Base-by-base conservation (phyloP, 53 echinoderm and acorn worm genomes). In the Paracentrotus lividus region DNA sequence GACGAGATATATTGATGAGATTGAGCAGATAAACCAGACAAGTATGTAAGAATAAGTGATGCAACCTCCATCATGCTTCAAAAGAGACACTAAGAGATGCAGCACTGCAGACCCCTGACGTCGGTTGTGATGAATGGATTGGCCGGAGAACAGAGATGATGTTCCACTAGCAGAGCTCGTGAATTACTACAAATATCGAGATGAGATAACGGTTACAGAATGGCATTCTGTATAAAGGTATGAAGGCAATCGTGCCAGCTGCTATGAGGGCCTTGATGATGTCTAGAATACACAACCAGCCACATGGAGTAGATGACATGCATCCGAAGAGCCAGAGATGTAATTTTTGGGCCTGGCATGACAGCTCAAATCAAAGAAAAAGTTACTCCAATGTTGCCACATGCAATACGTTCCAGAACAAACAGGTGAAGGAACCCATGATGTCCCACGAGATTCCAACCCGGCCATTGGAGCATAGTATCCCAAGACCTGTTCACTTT, bases 401-500 rank as follows among this genome's bases (percentile, higher is more conserved):
- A 3, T 58, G 58, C 58, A 58, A 6, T 58, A 23, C 58, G 14
- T 58, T 58, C 21, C 58, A 58, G 58, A 15, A 15, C 14, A 58
- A 6, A 58, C 58, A 58, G 21, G 16, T 18, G 21, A 58, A 58
- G 12, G 58, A 75, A 18, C 7, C 58, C 2, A 58, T 84, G 43
- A 44, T 8, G 33, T 55, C 23, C 85, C 69, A n/a, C 58, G 87
- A 42, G 89, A 93, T 85, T 88, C 93, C 6, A 93, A 93, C 84
- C 87, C 90, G 66, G 86, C 90, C 2, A n/a, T 95, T 93, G 12
- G 95, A 92, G 88, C 31, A 58, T 94, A 44, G 86, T 97, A 42
- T 58, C 88, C 31, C 93, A 94, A 69, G 93, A 96, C 91, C 94
- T 96, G 18, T 94, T 96, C 40, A 40, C 75, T 6, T 32, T 75